Base-by-base conservation (phyloP, 2,113 vertebrate genomes). In the Spea bombifrons region DNA sequence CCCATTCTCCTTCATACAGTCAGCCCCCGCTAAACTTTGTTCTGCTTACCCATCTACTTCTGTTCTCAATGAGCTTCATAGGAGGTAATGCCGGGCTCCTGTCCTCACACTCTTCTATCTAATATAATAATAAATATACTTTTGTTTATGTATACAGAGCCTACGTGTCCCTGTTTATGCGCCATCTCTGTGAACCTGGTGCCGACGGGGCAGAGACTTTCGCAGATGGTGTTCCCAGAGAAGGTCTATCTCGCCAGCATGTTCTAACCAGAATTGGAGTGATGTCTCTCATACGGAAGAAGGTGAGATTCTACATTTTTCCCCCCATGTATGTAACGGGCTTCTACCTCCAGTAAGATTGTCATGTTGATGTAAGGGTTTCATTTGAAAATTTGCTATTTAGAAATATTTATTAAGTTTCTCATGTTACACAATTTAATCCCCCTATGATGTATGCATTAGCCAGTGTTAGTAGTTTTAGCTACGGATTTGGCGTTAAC, bases 201-300 rank as follows among this genome's bases (percentile, higher is more conserved):
- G 97, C 97, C 5, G 97, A 99, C 49, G 97, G 97, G 45, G 97
- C 97, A 0, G 97, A 99, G 85, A 99, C 97, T 0, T 99, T 99
- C 81, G 97, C 97, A 8, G 97, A 99, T 45, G 97, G 97, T 0
- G 97, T 99, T 55, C 97, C 97, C 1, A 93, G 97, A 16, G 97
- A 99, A 86, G 97, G 97, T 71, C 88, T 99, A 53, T 99, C 97
- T 46, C 92, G 97, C 47, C 97, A 99, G 83, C 97, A 99, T 0
- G 97, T 99, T 69, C 94, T 99, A 15, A 99, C 97, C 7, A 95
- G 97, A 81, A 99, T 99, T 5, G 97, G 97, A 30, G 97, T 99
- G 74, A 99, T 99, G 97, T 99, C 97, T 1, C 94, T 99, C 3
- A 98, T 99, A 80, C 94, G 97, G 17, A 99, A 99, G 87, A 99